Base-by-base conservation (phyloP, 1,140 invertebrate genomes). In the Melipona quadrifasciata region DNA sequence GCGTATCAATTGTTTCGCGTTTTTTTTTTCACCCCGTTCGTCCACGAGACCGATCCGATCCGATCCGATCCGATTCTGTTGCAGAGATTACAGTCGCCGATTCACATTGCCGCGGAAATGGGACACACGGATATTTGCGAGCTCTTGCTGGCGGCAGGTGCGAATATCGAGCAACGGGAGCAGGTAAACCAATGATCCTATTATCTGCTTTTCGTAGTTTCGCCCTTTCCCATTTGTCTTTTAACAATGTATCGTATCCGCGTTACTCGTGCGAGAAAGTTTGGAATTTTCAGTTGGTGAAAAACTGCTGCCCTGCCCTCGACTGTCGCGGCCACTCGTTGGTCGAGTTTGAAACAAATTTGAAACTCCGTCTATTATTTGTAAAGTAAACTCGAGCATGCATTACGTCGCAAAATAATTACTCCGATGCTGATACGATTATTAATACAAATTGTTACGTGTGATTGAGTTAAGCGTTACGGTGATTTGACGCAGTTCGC, bases 31-130 rank as follows among this genome's bases (percentile, higher is more conserved):
- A 16, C 39, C 61, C 61, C 21, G 0, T 71, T 70, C 34, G 21
- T 5, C 8, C 2, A 2, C 61, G 10, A 34, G 21, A 21, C 31
- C 27, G 34, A 68, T 53, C 4, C 24, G 8, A 3, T 34, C 10
- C 11, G 12, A n/a, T 82, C 39, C 39, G 10, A 47, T 47, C 39
- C 39, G 39, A 47, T 47, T 47, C 55, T 84, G 51, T 86, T 92
- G 16, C 91, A 97, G 96, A 94, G 96, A 87, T 92, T 96, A n/a
- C 96, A 97, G 91, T 96, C 96, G 4, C 95, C 97, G 4, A 95
- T 97, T 76, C 96, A 97, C 88, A 95, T 97, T 70, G 96, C 96
- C 5, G 96, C 96, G 6, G 97, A 97, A 93, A 95, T 96, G 92
- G 97, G 97, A 39, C 95, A 96, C 89, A 95, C 95, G 11, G 96